Conservation (phyloP, 2,888 invertebrate species). For the Athalia cordata region DNA sequence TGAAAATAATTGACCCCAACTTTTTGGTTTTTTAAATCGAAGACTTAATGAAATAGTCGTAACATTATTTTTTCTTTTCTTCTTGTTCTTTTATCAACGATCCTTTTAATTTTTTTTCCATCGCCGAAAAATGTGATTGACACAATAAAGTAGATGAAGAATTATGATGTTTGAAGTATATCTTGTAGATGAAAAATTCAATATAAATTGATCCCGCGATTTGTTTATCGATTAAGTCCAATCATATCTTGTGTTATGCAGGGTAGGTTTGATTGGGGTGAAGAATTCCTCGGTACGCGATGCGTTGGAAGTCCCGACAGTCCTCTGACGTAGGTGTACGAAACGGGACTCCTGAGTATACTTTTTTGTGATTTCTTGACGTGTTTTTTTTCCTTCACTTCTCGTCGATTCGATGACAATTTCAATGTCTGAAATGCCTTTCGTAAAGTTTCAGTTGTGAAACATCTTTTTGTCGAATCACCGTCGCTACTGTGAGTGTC, state of each 20-base stretch:
- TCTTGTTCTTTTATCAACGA: no score
- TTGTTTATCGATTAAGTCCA: constrained; percentile 60
- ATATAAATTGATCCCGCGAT: constrained; percentile 31
- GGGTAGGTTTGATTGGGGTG: constrained; percentile 13
- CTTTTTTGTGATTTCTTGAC: constrained; percentile 78
- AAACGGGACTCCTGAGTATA: constrained; percentile 85
- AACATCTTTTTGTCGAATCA: constrained; percentile 76
- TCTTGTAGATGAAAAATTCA: not conserved
- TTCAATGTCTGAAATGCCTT: constrained; percentile 83
- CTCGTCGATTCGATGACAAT: constrained; percentile 70
- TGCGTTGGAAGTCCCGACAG: constrained; percentile 89
- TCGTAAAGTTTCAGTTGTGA: constrained; percentile 80
- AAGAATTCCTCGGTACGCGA: constrained; percentile 80
- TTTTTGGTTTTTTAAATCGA: constrained; percentile 16
- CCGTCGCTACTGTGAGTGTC: constrained; percentile 74
- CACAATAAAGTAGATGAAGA: no score
- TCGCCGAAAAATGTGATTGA: no score
- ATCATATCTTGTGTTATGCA: constrained; percentile 55
- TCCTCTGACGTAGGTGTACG: constrained; percentile 88
- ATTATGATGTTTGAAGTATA: not conserved
- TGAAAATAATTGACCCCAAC: constrained; percentile 22
- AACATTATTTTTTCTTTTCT: no score
- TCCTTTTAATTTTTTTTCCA: no score
- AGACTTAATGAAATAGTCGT: no score
- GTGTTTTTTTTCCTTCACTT: constrained; percentile 76